Evolutionary conservation across 64 coral and sea anemone species (phyloP), one percentile per base, ranked within the genome.

Genomic region (Stylophora pistillata): DNA sequence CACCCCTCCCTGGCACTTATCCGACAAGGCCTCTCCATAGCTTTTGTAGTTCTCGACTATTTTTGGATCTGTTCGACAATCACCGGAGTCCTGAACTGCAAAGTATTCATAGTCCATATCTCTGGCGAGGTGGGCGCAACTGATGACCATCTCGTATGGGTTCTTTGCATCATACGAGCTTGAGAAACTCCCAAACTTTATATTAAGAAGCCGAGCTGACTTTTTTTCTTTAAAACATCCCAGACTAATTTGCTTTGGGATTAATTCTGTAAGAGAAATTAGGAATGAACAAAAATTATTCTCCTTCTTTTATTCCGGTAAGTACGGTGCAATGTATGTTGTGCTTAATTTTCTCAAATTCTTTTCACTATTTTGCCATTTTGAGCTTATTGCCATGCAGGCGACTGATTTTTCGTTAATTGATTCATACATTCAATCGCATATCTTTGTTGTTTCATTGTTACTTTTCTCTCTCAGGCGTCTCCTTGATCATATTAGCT

Each of bases 101-200:
- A 79, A 79, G 77, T 79, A 79, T 31, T 79, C 77, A 28, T 79
- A 79, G 55, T 79, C 26, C 77, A 18, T 79, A 14, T 79, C 77
- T 29, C 77, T 55, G 10, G 77, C 77, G 56, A 79, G 56, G 29
- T 79, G 77, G 10, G 77, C 55, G 55, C 77, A 79, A 59, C 59
- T 79, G 21, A 79, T 28, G 28, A 79, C 77, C 1, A 56, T 31
- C 26, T 55, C 28, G 56, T 79, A 4, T 59, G 77, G 56, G 21
- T 79, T 55, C 59, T 55, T 32, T 10, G 77, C 26, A 16, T 59
- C 59, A 26, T 58, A 79, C 54, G 76, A 60, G 26, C 15, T 58
- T 17, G 12, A 14, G 23, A 79, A 79, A 12, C 26, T 11, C 5
- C 55, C 77, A 27, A 79, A 79, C 56, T 60, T 79, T n/a, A 59